Evolutionary conservation across 2,888 invertebrate species (phyloP), one percentile per base, ranked within the genome.

Genomic region (Antitype chi): DNA sequence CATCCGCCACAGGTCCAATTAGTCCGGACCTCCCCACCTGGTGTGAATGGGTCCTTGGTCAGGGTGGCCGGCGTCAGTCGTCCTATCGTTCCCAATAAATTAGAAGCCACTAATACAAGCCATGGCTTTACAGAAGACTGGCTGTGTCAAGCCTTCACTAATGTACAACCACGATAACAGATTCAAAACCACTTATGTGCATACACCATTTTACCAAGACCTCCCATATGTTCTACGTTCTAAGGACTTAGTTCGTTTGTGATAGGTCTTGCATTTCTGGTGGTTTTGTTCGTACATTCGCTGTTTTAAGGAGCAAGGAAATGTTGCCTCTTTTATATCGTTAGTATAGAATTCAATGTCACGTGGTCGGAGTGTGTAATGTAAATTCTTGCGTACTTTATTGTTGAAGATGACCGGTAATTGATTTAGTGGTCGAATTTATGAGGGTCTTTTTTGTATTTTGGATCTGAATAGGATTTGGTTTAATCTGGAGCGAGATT

Each of bases 41-140:
- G 93, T 94, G 95, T 96, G 96, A 96, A 96, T 96, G 96, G 94
- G 93, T 93, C 92, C 91, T 90, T 93, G 94, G 91, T 89, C 95
- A 91, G 96, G 96, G 96, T 96, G 96, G 96, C 96, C 96, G 91
- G 94, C 95, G 96, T 96, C 94, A 94, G 95, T 96, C 96, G 94
- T 92, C 92, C 93, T 96, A 96, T 96, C 96, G 93, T 94, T 93
- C 94, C 92, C 94, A 96, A 96, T 96, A 96, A 96, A 96, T 96
- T 96, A 96, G 95, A 91, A 94, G 94, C 94, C 94, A 94, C 95
- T 96, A 96, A 96, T 95, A 96, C 96, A 96, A 95, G 94, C 93
- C 92, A 91, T 94, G 94, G 93, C 94, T 93, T 95, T 94, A 96
- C 96, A 96, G 96, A 95, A 96, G 96, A 96, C 96, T 95, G 94